These are phyloP conservation scores for Rhingia campestris DNA, from an alignment of 2,888 invertebrate species.

Conservation along the genomic window DNA sequence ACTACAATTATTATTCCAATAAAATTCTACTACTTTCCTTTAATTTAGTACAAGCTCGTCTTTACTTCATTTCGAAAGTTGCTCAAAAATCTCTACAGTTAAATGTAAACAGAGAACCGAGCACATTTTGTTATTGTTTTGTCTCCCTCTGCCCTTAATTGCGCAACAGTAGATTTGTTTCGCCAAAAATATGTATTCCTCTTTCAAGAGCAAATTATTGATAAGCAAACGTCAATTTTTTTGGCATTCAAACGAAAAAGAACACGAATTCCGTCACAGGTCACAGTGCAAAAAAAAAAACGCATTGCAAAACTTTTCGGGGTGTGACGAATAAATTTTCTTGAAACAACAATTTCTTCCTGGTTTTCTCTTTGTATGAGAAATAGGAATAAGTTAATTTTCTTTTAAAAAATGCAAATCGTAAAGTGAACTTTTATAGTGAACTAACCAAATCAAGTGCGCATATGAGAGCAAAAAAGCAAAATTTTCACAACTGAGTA, in stretches of 20 bases:
- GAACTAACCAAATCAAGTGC: slow-evolving; percentile 43
- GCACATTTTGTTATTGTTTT: slow-evolving; percentile 65
- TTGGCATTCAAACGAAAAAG: slow-evolving; percentile 56
- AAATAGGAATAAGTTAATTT: slow-evolving; percentile 19
- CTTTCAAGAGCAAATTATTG: slow-evolving; percentile 66
- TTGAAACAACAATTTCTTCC: slow-evolving; percentile 28
- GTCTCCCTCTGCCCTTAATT: slow-evolving; percentile 29
- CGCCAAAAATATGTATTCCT: slow-evolving; percentile 64
- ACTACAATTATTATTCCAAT: background rate
- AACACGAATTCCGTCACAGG: slow-evolving; percentile 57
- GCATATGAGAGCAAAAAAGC: slow-evolving; percentile 53
- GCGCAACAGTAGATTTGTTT: slow-evolving; percentile 34
- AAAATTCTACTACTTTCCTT: slow-evolving; percentile 31
- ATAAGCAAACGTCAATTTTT: slow-evolving; percentile 70
- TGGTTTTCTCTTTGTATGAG: slow-evolving; percentile 6
- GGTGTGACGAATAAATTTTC: slow-evolving; percentile 63
- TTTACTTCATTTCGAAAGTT: slow-evolving; percentile 11
- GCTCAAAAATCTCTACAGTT: slow-evolving; percentile 40
- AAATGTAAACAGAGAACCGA: slow-evolving; percentile 69
- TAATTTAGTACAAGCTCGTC: slow-evolving; percentile 41
- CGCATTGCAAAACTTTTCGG: slow-evolving; percentile 53
- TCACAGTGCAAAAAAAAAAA: slow-evolving; percentile 59
- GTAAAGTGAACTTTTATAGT: slow-evolving; percentile 45
- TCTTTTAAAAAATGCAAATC: slow-evolving; percentile 51
- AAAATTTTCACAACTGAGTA: slow-evolving; percentile 48